Percentiles rank a stretch among this genome's conserved stretches.
phyloP scores from a whole-genome alignment of 2,797 vertebrate genomes.

The Streptopelia turtur region DNA sequence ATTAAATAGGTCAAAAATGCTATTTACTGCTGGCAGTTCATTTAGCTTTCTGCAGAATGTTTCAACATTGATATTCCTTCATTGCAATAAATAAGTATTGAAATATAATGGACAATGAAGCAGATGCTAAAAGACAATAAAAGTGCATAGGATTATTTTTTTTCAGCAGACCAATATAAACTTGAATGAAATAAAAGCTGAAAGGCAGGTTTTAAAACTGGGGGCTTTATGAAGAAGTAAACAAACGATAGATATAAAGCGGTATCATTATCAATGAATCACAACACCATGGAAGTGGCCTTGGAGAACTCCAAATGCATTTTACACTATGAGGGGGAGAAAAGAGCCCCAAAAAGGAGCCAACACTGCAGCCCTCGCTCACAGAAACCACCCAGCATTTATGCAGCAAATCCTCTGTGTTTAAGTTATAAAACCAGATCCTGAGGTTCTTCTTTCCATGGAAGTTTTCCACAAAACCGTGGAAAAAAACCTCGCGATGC shows the following conservation, averaged over 20 bases:
- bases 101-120: slow-evolving; percentile 29
- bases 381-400: background rate
- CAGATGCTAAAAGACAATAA: slow-evolving; percentile 16
- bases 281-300: background rate
- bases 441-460: background rate
- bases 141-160: background rate
- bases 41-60: slow-evolving; percentile 19
- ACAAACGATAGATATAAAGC: background rate
- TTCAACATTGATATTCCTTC: background rate
- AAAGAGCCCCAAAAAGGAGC: background rate
- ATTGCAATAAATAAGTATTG: slow-evolving; percentile 14
- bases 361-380: background rate
- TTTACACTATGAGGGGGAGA: rapidly evolving
- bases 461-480: background rate
- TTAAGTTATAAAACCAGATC: background rate
- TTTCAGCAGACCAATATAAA: background rate
- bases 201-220: background rate
- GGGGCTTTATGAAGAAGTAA: background rate
- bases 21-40: slow-evolving; percentile 30
- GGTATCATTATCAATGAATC: background rate
- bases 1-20: slow-evolving; percentile 46
- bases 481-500: background rate
- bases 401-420: rapidly evolving
- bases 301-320: background rate
- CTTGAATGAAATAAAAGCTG: background rate